Evolutionary conservation across 2,797 vertebrate species (phyloP), one percentile per base, ranked within the genome.

Genomic region (Florisuga fusca): DNA sequence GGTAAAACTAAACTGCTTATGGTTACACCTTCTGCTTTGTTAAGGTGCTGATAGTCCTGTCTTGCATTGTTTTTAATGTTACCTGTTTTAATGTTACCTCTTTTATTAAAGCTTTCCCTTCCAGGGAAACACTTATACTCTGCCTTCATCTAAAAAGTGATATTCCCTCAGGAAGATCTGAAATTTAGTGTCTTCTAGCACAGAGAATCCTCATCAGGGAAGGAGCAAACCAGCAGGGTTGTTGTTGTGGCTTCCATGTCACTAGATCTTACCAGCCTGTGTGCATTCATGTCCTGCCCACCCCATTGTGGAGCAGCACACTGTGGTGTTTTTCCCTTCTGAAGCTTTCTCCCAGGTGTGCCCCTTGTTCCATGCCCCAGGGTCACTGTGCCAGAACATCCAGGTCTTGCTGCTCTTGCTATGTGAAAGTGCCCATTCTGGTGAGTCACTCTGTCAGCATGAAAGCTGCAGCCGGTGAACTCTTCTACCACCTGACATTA

Each of bases 371-470:
- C 41, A 73, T 18, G 21, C 10, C 67, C 21, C 74, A 50, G 61
- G 14, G 26, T 5, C 1, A 4, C 38, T 55, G 41, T 50, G 48
- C 26, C 25, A 20, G 27, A 12, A 55, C 54, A 34, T 74, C 34
- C 41, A 62, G 34, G 9, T 55, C 64, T 51, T 29, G 38, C 5
- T 3, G 38, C 15, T 38, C 27, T 48, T 41, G 54, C 48, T 51
- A 21, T 31, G 15, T 27, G n/a, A 55, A 62, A 45, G 29, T 5
- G 34, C 16, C 20, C 11, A 16, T 19, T 46, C 34, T 3, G 0
- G 21, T 17, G 29, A n/a, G 11, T 18, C 23, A 9, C 23, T 54
- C 23, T 26, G 20, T n/a, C 38, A 21, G 15, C 0, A 1, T 38
- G 33, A 76, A 64, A 64, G 45, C 51, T 50, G 58, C 46, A 41